Percentiles rank a stretch among this genome's conserved stretches.
Conservation (phyloP, 2,797 vertebrate genomes). For the Macrochelys suwanniensis region DNA sequence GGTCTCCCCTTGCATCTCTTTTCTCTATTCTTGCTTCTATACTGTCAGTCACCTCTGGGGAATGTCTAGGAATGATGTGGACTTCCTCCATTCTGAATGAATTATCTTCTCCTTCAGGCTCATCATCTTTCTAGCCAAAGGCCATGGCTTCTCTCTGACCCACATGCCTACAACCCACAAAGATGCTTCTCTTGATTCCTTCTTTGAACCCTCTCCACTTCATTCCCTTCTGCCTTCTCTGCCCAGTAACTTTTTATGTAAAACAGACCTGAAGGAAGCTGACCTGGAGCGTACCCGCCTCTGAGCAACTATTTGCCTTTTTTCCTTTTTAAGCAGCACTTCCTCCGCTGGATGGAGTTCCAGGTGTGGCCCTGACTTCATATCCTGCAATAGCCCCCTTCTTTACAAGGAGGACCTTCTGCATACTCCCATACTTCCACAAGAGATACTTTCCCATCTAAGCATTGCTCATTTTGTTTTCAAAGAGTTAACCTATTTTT, state of each 20-base stretch:
- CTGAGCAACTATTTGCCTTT: neutral
- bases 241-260: neutral
- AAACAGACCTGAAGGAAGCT: neutral
- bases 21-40: neutral
- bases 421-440: neutral
- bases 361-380: neutral
- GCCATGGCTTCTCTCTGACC: neutral
- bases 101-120: neutral
- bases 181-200: neutral
- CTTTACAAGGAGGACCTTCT: neutral
- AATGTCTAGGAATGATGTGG: rapidly evolving
- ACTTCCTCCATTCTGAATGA: neutral
- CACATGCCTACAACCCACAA: neutral
- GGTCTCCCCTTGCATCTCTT: neutral
- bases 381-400: neutral
- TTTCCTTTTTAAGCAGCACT: neutral
- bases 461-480: neutral
- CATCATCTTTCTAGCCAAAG: neutral
- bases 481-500: neutral
- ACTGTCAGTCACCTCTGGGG: neutral
- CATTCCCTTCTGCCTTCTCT: neutral
- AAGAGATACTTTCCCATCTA: neutral
- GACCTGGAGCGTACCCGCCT: neutral
- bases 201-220: neutral
- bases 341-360: neutral